Conservation (phyloP, 2,113 vertebrate genomes). For the Microcebus griseorufus region DNA sequence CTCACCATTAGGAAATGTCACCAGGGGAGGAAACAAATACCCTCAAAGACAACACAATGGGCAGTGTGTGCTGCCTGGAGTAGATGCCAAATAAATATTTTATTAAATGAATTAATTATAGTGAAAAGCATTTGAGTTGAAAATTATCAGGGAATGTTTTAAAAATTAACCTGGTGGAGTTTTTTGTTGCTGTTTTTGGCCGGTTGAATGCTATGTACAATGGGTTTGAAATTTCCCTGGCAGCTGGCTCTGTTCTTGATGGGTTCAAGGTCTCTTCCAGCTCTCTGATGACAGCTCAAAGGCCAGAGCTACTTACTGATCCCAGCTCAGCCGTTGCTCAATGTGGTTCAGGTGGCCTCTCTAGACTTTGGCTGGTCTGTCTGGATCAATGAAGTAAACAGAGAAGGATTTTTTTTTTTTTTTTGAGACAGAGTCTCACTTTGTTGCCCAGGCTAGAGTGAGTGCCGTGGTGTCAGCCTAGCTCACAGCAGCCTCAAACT, state of each 20-base stretch:
- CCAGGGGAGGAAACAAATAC: background rate
- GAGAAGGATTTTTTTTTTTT: background rate
- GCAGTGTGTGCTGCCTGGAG: background rate
- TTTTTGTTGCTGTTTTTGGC: background rate
- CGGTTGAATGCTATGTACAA: background rate
- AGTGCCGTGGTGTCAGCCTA: too few species aligned
- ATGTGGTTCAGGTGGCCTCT: background rate
- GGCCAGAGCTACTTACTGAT: background rate
- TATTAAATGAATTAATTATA: background rate
- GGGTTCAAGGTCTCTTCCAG: conserved; percentile 6
- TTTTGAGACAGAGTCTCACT: too few species aligned
- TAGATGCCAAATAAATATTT: background rate
- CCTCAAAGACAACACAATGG: background rate
- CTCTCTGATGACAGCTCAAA: background rate
- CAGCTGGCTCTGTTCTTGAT: background rate
- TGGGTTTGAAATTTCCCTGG: background rate
- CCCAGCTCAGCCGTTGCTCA: background rate
- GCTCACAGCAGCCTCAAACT: too few species aligned
- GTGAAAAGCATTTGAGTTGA: background rate
- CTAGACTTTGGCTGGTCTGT: background rate
- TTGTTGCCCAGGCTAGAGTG: too few species aligned
- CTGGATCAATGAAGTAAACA: background rate
- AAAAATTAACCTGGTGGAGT: background rate
- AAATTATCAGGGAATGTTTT: background rate
- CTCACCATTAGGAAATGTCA: background rate